Conservation (phyloP, 2,797 vertebrate genomes). For the Lagocephalus sceleratus region DNA sequence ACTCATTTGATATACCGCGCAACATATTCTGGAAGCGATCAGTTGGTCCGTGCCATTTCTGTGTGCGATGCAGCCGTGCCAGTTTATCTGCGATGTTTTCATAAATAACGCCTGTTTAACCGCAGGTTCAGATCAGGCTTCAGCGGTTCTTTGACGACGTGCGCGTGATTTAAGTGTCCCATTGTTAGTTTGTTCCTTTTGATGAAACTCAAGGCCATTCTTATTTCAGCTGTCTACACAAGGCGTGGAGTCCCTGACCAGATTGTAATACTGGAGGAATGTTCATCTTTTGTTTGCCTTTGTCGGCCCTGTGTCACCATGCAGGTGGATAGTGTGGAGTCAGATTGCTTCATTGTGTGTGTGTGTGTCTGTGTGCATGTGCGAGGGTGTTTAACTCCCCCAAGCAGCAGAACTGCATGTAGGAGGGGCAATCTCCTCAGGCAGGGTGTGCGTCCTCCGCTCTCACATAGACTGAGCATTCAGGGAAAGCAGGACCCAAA, state of each 20-base stretch:
- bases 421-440: constrained; percentile 71
- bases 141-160: neutral
- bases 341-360: constrained; percentile 42
- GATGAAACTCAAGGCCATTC: constrained; percentile 27
- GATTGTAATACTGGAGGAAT: constrained; percentile 65
- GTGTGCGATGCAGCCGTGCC: constrained; percentile 23
- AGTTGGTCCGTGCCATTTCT: constrained; percentile 3
- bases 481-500: constrained; percentile 20
- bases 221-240: constrained; percentile 52
- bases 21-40: too few relatives aligned
- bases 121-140: too few relatives aligned
- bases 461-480: constrained; percentile 50
- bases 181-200: constrained; percentile 9
- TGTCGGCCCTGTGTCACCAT: constrained; percentile 60
- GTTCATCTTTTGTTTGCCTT: constrained; percentile 61
- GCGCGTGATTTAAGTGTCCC: neutral
- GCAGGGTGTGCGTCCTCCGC: constrained; percentile 59
- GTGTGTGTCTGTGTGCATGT: constrained; percentile 17
- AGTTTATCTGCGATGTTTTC: constrained; percentile 21
- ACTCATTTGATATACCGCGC: constrained; percentile 3
- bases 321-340: constrained; percentile 71
- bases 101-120: constrained; percentile 2
- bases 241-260: constrained; percentile 47
- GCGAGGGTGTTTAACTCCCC: constrained; percentile 56
- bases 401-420: constrained; percentile 70